Evolutionary conservation across 2,797 vertebrate genomes (phyloP), one percentile per base, ranked within the genome.

Genomic region (Argyrosomus regius): DNA sequence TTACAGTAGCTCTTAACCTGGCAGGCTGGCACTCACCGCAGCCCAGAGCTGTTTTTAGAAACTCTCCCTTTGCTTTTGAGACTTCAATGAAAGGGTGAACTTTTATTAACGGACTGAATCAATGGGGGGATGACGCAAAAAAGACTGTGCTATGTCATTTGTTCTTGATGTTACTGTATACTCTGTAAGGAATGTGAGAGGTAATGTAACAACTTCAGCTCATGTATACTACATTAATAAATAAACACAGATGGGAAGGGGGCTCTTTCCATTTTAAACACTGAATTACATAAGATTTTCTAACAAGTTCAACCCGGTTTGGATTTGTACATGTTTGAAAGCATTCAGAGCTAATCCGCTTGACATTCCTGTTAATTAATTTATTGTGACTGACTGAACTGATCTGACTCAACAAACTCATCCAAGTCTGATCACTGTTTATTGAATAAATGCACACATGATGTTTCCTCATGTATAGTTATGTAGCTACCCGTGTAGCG

Each of bases 1-100:
- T 93, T 91, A 92, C 85, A 73, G 74, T 65, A 54, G 81, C 80
- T 90, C 72, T 89, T 82, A 86, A 83, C 81, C 77, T 68, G 73
- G 41, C 72, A 45, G 64, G 65, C 54, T 82, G 7, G 6, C 71
- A 43, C 57, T 83, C 84, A 28, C 56, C 62, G 24, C 61, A 54
- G 52, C 70, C 50, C 64, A 1, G 77, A 68, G 80, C 72, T 84
- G 50, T 73, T 89, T 91, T 89, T 87, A 88, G 87, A 90, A 80
- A 46, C 12, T 2, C 72, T 41, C 68, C 28, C 78, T 54, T 78
- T 79, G 71, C 84, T 82, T 89, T 87, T 17, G 35, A 78, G 81
- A 43, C 84, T 80, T 87, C 26, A 88, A 46, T 76, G 76, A 81
- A 87, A 81, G 76, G 83, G 72, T 80, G 53, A 87, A 81, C 49